These are phyloP conservation scores for Drosophila suboccidentalis DNA, from an alignment of 2,888 invertebrate species.

Conservation along the genomic window DNA sequence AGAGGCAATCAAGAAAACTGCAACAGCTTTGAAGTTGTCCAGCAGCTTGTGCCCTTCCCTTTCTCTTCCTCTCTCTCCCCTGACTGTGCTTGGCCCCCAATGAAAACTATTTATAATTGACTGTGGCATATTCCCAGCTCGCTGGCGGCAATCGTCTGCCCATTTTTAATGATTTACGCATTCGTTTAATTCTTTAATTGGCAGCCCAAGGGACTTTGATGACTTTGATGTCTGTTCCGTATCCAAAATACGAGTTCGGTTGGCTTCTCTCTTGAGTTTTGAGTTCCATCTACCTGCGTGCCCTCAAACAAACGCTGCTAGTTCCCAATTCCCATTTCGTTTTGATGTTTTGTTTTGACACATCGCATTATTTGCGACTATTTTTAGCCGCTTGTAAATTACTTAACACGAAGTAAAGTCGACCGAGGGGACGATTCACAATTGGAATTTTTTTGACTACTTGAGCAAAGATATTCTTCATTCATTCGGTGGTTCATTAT, in stretches of 20 bases:
- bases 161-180: slow-evolving; percentile 72
- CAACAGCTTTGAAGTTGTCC: slow-evolving; percentile 49
- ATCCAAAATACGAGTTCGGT: slow-evolving; percentile 28
- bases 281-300: slow-evolving; percentile 33
- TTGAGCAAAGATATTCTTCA: slow-evolving; percentile 29
- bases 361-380: slow-evolving; percentile 71
- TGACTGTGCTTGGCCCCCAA: background rate
- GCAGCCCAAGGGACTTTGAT: slow-evolving; percentile 56
- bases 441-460: slow-evolving; percentile 65
- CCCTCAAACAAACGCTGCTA: background rate
- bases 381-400: slow-evolving; percentile 70
- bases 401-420: slow-evolving; percentile 50
- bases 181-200: slow-evolving; percentile 76
- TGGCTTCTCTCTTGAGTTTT: slow-evolving; percentile 35
- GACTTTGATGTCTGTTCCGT: slow-evolving; percentile 65
- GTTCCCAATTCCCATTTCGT: slow-evolving; percentile 23
- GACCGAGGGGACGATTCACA: slow-evolving; percentile 31
- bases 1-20: slow-evolving; percentile 16
- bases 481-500: slow-evolving; percentile 50
- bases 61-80: background rate
- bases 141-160: slow-evolving; percentile 55
- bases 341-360: slow-evolving; percentile 81
- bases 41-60: slow-evolving; percentile 25
- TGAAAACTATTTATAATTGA: slow-evolving; percentile 69
- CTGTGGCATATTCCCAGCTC: slow-evolving; percentile 56